Evolutionary conservation across 2,113 vertebrate species (phyloP).

Genomic region (Galeopterus variegatus): DNA sequence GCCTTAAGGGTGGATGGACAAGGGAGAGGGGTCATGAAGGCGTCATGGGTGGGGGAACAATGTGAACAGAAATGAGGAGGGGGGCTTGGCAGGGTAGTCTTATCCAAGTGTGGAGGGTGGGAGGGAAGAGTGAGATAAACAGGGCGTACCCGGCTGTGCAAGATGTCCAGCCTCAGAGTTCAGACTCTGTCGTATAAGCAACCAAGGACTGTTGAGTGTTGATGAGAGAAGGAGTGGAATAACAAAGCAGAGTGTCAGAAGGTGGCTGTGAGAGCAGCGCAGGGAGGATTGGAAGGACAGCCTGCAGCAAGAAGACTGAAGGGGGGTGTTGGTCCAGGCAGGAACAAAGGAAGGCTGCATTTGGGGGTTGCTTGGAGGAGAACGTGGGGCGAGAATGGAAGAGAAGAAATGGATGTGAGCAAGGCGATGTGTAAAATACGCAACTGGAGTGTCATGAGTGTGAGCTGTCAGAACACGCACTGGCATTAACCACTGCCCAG

Average conservation of each 20-base stretch:
- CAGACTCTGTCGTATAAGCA: background rate
- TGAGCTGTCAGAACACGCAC: background rate
- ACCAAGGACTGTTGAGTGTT: background rate
- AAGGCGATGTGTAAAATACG: no score
- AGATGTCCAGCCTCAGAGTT: background rate
- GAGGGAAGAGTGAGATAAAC: background rate
- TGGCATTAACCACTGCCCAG: background rate
- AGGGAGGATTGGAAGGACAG: background rate
- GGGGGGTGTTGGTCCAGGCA: background rate
- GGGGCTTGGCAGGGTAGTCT: rapidly evolving
- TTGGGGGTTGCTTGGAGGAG: background rate
- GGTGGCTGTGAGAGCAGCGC: background rate
- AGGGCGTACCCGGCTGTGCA: background rate
- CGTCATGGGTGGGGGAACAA: rapidly evolving
- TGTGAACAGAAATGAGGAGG: background rate
- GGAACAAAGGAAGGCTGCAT: background rate
- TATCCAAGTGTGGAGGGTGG: rapidly evolving
- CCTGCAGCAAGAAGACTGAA: background rate
- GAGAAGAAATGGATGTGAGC: background rate
- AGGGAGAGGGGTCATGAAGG: background rate
- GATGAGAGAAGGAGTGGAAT: background rate
- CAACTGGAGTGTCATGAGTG: background rate
- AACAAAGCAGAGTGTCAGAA: background rate
- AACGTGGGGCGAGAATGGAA: background rate
- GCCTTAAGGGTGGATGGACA: background rate